phyloP scores from a whole-genome alignment of 2,797 vertebrate species.

The Kryptolebias ocellatus region DNA sequence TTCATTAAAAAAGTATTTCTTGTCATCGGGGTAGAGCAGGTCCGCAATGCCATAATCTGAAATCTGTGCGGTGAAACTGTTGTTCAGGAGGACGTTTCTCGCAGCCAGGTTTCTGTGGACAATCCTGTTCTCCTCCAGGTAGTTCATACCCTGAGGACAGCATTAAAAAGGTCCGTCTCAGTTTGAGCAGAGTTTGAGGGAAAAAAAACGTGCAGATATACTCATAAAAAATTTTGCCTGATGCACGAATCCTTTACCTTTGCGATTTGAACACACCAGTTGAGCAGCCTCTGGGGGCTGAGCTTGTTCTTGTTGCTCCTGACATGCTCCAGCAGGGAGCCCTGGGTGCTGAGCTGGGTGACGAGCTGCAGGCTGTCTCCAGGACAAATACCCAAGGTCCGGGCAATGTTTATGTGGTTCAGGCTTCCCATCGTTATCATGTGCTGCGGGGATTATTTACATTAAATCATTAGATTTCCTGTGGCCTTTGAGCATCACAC shows the following conservation, averaged over 20 bases:
- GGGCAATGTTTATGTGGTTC: constrained; percentile 89
- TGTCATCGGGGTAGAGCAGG: constrained; percentile 92
- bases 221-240: not conserved
- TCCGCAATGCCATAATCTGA: constrained; percentile 94
- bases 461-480: constrained; percentile 1
- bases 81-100: constrained; percentile 93
- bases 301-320: constrained; percentile 83
- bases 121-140: constrained; percentile 94
- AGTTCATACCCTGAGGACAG: constrained; percentile 91
- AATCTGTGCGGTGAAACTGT: constrained; percentile 90
- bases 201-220: not conserved
- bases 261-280: constrained; percentile 98
- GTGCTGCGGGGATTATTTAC: constrained; percentile 77
- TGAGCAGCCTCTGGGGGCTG: constrained; percentile 91
- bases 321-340: constrained; percentile 90
- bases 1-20: constrained; percentile 92
- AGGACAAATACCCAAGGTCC: constrained; percentile 90
- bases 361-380: constrained; percentile 89
- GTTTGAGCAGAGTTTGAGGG: not conserved
- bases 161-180: not conserved
- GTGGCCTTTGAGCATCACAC: not conserved
- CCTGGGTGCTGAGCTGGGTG: constrained; percentile 87
- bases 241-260: constrained; percentile 82
- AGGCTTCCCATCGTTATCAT: constrained; percentile 91
- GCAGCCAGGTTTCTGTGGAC: constrained; percentile 95